Evolutionary conservation across 1,140 invertebrate species (phyloP).

Genomic region (Drosophila sucinea): DNA sequence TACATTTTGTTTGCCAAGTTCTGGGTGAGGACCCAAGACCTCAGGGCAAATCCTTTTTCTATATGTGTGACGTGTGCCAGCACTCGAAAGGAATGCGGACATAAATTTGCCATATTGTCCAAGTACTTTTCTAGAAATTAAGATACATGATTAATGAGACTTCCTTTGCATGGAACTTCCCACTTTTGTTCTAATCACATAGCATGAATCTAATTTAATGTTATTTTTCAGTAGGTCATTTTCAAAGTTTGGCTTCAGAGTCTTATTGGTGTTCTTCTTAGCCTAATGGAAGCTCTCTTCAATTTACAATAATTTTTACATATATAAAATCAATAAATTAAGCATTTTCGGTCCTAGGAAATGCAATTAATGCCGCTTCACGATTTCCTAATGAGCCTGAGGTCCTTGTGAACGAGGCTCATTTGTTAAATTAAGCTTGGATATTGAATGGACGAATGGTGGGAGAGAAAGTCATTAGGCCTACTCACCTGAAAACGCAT

Average conservation of each 20-base stretch:
- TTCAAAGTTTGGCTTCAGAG: constrained; percentile 21
- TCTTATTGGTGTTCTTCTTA: not conserved
- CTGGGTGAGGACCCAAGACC: not conserved
- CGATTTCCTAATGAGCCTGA: constrained; percentile 12
- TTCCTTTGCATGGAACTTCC: not conserved
- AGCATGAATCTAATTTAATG: not conserved
- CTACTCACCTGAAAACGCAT: constrained; percentile 8
- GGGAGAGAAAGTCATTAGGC: constrained; percentile 25
- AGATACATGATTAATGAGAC: too few relatives aligned
- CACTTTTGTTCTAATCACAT: not conserved
- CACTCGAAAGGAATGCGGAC: not conserved
- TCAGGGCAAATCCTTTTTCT: not conserved
- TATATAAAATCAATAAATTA: constrained; percentile 52
- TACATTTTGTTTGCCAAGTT: constrained; percentile 16
- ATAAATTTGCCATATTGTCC: not conserved
- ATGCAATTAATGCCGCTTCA: constrained; percentile 2
- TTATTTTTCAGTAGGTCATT: not conserved
- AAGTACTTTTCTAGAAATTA: not conserved
- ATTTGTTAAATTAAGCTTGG: constrained; percentile 42
- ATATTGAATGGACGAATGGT: not conserved
- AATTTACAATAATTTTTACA: constrained; percentile 32
- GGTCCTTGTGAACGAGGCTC: constrained; percentile 11
- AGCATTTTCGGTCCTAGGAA: constrained; percentile 30
- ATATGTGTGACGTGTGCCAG: not conserved
- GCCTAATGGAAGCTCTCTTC: not conserved